Evolutionary conservation across 2,113 vertebrate genomes (phyloP).

Genomic region (Mustelus asterias): DNA sequence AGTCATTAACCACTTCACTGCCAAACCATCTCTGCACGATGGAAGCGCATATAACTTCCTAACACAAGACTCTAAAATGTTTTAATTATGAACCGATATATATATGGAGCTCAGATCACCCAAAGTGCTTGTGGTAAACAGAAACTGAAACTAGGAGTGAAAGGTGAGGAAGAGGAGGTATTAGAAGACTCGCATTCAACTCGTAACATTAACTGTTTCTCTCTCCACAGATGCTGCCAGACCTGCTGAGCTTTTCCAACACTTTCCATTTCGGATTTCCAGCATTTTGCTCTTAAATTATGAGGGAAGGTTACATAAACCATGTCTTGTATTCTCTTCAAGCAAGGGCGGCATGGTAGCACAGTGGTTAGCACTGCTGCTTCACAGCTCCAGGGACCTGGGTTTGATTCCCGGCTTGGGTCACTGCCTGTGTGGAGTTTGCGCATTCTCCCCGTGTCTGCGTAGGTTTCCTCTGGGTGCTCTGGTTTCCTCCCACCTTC

Average conservation of each 20-base stretch:
- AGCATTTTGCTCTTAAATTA: background rate
- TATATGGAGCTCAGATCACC: background rate
- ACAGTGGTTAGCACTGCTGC: too few species aligned
- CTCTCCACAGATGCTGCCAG: background rate
- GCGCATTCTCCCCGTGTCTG: too few species aligned
- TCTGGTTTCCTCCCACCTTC: too few species aligned
- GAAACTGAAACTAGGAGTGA: background rate
- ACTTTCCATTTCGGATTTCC: background rate
- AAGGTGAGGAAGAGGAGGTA: background rate
- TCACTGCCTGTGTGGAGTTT: too few species aligned
- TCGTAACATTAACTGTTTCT: background rate
- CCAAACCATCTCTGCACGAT: background rate
- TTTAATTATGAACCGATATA: background rate
- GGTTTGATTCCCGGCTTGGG: too few species aligned
- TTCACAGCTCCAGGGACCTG: too few species aligned
- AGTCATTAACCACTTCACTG: conserved; percentile 3
- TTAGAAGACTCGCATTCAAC: background rate
- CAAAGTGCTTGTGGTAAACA: background rate
- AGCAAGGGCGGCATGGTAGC: too few species aligned
- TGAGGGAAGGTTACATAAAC: background rate
- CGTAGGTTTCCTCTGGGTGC: too few species aligned
- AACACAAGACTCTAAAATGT: background rate
- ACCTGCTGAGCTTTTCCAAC: background rate
- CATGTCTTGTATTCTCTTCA: background rate
- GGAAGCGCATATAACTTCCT: background rate